Percentiles rank a stretch among this genome's conserved stretches.
Evolutionary conservation across 2,888 invertebrate genomes (phyloP).

Genomic region (Melolontha melolontha): DNA sequence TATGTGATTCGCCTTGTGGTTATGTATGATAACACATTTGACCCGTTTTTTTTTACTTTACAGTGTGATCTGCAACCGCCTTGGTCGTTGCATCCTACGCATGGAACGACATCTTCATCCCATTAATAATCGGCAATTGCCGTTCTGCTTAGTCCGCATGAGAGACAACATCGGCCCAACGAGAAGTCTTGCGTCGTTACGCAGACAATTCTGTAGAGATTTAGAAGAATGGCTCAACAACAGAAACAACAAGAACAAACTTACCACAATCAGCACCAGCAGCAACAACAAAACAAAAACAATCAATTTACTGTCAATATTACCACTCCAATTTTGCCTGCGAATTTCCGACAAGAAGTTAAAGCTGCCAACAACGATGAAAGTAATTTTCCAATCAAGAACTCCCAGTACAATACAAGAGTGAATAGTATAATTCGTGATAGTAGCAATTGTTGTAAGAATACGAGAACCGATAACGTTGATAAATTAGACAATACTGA

Average conservation of each 20-base stretch:
- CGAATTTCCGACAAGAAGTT: constrained; percentile 2
- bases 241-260: neutral
- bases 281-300: constrained; percentile 32
- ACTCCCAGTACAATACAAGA: neutral
- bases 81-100: constrained; percentile 59
- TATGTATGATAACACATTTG: too few species aligned
- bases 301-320: constrained; percentile 23
- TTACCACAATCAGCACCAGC: constrained; percentile 18
- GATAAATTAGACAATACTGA: too few species aligned
- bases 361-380: neutral
- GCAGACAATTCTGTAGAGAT: constrained; percentile 65
- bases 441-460: constrained; percentile 22
- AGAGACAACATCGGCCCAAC: constrained; percentile 54
- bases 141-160: constrained; percentile 58
- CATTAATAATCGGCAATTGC: constrained; percentile 55
- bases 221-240: constrained; percentile 64
- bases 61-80: constrained; percentile 58
- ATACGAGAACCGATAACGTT: constrained; percentile 13
- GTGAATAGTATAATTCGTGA: neutral
- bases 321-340: constrained; percentile 42
- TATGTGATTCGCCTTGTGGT: neutral
- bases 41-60: constrained; percentile 49
- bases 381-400: neutral
- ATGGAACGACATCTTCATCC: constrained; percentile 60
- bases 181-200: constrained; percentile 59